Base-by-base conservation (phyloP, 1,140 invertebrate genomes). In the Drosophila neocordata region DNA sequence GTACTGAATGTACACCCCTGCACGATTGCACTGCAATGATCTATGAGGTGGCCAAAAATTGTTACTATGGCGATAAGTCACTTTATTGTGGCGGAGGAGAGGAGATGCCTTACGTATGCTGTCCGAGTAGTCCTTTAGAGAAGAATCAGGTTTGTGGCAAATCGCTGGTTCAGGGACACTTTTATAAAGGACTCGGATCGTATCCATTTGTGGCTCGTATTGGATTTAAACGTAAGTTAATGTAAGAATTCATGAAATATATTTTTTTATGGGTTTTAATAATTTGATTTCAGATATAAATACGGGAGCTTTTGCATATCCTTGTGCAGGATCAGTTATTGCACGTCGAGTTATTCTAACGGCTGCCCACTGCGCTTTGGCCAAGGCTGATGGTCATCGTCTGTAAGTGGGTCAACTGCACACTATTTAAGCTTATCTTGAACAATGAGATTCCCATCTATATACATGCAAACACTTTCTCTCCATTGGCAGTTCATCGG, bases 241-340 rank as follows among this genome's bases (percentile, higher is more conserved):
- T 27, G 3, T 31, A 5, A 0, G 6, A 35, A 2, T 15, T 15
- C 4, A 22, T 2, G 7, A 12, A 11, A 5, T 44, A 20, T 72
- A 2, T 12, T 38, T n/a, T n/a, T 8, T 12, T 7, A 44, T 12
- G 9, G 1, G 7, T 31, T 6, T 31, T 6, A 6, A 1, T 31
- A 6, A 31, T 0, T 9, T 13, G 2, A 41, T 89, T 90, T 27
- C 73, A 95, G 94, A 95, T 77, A 92, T 93, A 55, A 92, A 93
- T 8, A 94, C 92, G 3, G 94, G 94, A 20, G 93, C 93, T 41
- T 92, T 94, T 37, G 93, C 94, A 18, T 95, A 94, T 90, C 94
- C 95, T 0, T 96, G 95, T 78, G 94, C 94, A 48, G 95, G 95
- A 1, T 94, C 95, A 5, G 94, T 96, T 9, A 94, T 96, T 18